Evolutionary conservation across 1,140 invertebrate species (phyloP).

Genomic region (Trichoplusia ni): DNA sequence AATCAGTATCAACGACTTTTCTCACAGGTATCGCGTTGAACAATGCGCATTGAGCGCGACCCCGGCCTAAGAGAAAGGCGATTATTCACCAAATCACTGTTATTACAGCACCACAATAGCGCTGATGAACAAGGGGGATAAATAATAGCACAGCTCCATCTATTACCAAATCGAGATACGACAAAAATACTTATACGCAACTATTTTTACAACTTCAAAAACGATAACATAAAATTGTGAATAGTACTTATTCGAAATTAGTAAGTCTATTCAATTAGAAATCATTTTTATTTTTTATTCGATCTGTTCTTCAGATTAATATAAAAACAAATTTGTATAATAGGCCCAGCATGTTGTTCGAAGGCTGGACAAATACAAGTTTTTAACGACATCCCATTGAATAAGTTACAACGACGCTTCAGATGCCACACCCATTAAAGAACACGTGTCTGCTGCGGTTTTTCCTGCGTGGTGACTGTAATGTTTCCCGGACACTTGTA

Average conservation of each 20-base stretch:
- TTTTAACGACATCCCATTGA: conserved; percentile 13
- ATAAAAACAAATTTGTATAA: conserved; percentile 13
- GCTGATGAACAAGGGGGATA: conserved; percentile 49
- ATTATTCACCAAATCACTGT: conserved; percentile 71
- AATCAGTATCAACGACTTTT: conserved; percentile 60
- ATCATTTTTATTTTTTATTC: not conserved
- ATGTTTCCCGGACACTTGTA: conserved; percentile 14
- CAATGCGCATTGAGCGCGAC: conserved; percentile 47
- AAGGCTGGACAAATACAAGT: not conserved
- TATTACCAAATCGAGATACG: not conserved
- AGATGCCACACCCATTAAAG: conserved; percentile 11
- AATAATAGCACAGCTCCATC: conserved; percentile 25
- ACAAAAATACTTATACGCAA: conserved; percentile 6
- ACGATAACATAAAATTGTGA: not conserved
- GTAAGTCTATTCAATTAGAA: conserved; percentile 6
- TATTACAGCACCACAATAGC: conserved; percentile 65
- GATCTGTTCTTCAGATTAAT: not conserved
- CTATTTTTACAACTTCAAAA: too few relatives aligned
- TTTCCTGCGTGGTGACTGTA: not conserved
- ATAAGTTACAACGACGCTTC: conserved; percentile 8
- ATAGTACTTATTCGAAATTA: not conserved
- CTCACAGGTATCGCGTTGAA: conserved; percentile 75
- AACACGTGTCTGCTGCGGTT: conserved; percentile 18
- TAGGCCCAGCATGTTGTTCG: conserved; percentile 5
- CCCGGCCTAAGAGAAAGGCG: conserved; percentile 64